Evolutionary conservation across 2,113 vertebrate species (phyloP), one percentile per base, ranked within the genome.

Genomic region (Lethenteron camtschaticum): DNA sequence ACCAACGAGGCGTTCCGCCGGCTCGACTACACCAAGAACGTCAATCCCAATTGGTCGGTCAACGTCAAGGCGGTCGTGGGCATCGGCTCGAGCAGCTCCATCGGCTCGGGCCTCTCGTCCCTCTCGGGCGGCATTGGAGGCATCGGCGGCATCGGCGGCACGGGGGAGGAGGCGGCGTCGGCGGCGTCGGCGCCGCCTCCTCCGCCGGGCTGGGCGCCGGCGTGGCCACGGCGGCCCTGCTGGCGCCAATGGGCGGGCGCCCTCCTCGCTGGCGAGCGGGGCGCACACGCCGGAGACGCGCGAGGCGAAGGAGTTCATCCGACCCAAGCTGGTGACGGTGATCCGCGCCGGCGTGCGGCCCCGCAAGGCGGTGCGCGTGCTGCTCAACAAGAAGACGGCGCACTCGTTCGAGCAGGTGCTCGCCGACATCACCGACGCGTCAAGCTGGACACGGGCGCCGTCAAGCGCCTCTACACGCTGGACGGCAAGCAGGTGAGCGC

Each of bases 381-480:
- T 99, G 74, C 89, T 99, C 70, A 99, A 99, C 82, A 99, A 92
- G 85, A 99, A 99, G 76, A 99, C 92, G 0, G 90, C 90, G 2
- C 90, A 99, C 76, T 94, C 90, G 1, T 99, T 95, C 71, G 90
- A 99, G 73, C 94, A 99, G 75, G 94, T 99, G 71, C 87, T 99
- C 78, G 89, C 85, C 9, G 91, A 99, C 74, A 85, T 99, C 75
- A 99, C 92, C 0, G 94, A 96, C 2, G 94, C 79, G 87, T 99
- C 79, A 95, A 96, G 78, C 79, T 99, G 75, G 94, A 99, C 81
- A 88, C 87, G 1, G 94, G 94, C 41, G 84, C 83, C 41, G 94
- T 99, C 75, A 96, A 88, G 72, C 86, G 86, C 70, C 79, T 99
- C 2, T 96, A 92, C 75, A 96, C 94, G 0, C 77, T 99, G 72